Conservation (phyloP, 2,797 vertebrate genomes). For the Micrastur ruficollis region DNA sequence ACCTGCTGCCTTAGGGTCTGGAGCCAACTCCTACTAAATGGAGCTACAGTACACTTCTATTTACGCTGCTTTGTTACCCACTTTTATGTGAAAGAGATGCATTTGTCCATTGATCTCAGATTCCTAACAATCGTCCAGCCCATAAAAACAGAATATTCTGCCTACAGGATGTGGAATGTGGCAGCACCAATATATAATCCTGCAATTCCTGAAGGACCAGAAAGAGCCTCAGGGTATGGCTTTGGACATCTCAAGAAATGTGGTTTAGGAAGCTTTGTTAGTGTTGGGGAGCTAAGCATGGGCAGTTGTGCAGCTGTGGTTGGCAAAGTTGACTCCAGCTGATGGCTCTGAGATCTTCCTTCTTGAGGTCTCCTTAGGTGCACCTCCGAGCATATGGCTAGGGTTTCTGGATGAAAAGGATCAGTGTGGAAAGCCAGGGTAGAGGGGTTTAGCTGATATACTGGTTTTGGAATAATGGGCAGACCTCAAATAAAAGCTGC, state of each 20-base stretch:
- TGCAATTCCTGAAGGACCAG: neutral
- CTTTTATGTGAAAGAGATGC: neutral
- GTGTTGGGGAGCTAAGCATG: neutral
- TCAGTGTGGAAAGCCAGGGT: neutral
- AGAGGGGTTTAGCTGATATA: neutral
- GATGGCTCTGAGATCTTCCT: neutral
- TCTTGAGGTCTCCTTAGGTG: neutral
- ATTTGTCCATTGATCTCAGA: neutral
- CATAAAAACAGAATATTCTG: neutral
- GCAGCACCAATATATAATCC: neutral
- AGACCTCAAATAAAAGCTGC: neutral
- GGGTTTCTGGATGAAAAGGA: neutral
- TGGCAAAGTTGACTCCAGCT: neutral
- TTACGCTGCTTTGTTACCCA: neutral
- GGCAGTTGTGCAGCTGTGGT: neutral
- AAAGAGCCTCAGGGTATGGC: neutral
- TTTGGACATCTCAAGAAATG: neutral
- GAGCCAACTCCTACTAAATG: neutral
- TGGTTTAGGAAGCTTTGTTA: neutral
- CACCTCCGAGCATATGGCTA: neutral
- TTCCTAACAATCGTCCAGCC: neutral
- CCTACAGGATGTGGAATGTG: neutral
- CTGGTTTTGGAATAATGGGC: neutral
- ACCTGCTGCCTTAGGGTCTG: neutral
- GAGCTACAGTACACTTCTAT: neutral